Conservation (phyloP, 2,888 invertebrate genomes). For the Drosophila conformis region DNA sequence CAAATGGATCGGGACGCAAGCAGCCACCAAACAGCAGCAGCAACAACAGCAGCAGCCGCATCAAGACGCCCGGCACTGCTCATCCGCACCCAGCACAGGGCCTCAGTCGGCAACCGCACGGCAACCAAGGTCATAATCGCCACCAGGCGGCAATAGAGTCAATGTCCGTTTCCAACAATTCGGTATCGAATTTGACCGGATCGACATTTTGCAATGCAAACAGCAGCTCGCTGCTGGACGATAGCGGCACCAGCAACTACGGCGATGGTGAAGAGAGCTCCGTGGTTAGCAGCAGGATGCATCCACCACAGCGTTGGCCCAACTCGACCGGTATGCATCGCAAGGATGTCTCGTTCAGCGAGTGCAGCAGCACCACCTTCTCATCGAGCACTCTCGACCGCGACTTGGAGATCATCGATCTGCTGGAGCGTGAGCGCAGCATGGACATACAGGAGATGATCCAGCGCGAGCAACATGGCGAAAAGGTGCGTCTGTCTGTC, state of each 20-base stretch:
- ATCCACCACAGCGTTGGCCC: conserved; percentile 68
- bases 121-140: conserved; percentile 10
- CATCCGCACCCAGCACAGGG: background rate
- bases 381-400: conserved; percentile 84
- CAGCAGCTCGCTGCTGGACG: conserved; percentile 64
- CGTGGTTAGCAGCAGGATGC: conserved; percentile 84
- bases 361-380: conserved; percentile 80
- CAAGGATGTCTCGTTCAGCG: conserved; percentile 83
- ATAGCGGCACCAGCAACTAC: conserved; percentile 82
- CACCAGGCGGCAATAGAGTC: conserved; percentile 74
- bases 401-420: conserved; percentile 84
- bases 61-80: conserved; percentile 4
- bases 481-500: conserved; percentile 66
- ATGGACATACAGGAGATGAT: conserved; percentile 84
- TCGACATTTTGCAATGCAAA: conserved; percentile 83
- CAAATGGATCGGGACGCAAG: conserved; percentile 38
- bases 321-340: conserved; percentile 55
- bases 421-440: conserved; percentile 84
- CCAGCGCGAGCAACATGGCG: conserved; percentile 81
- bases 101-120: background rate
- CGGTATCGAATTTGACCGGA: conserved; percentile 83
- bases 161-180: conserved; percentile 76
- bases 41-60: conserved; percentile 42
- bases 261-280: conserved; percentile 84
- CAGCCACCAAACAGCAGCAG: conserved; percentile 35